phyloP scores from a whole-genome alignment of 2,113 vertebrate species.

The Glareola pratincola region DNA sequence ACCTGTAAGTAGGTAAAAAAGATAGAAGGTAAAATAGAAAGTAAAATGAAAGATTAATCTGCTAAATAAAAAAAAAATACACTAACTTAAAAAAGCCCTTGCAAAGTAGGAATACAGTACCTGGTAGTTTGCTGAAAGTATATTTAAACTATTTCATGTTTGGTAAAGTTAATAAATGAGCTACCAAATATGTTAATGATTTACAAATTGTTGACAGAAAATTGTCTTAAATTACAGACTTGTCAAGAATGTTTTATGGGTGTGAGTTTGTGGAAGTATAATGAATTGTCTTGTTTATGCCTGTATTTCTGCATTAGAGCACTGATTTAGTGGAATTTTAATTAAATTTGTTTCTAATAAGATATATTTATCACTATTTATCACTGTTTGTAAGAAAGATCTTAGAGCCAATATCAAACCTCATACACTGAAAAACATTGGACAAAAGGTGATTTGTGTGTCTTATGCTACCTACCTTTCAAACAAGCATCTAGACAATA shows the following conservation, averaged over 20 bases:
- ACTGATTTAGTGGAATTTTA: not conserved
- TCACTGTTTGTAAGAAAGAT: not conserved
- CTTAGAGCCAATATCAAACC: not conserved
- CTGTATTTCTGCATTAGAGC: not conserved
- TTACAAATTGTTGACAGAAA: not conserved
- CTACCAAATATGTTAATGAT: not conserved
- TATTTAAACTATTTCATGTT: not conserved
- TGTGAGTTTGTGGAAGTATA: not conserved
- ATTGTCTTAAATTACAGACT: not conserved
- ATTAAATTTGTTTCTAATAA: conserved; percentile 19
- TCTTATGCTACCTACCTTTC: not conserved
- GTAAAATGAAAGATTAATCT: not conserved
- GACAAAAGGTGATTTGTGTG: not conserved
- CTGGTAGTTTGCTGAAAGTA: not conserved
- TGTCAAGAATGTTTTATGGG: conserved; percentile 2
- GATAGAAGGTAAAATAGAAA: not conserved
- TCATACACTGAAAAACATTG: not conserved
- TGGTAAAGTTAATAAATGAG: not conserved
- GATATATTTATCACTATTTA: not conserved
- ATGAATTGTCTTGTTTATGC: conserved; percentile 19
- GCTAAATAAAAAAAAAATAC: not conserved
- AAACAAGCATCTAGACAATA: not conserved
- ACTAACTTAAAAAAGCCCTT: not conserved
- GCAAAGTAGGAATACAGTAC: not conserved
- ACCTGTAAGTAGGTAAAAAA: not conserved